Evolutionary conservation across 30 jellyfish, hydroid and myxozoan species (phyloP).

Genomic region (Cassiopea andromeda): DNA sequence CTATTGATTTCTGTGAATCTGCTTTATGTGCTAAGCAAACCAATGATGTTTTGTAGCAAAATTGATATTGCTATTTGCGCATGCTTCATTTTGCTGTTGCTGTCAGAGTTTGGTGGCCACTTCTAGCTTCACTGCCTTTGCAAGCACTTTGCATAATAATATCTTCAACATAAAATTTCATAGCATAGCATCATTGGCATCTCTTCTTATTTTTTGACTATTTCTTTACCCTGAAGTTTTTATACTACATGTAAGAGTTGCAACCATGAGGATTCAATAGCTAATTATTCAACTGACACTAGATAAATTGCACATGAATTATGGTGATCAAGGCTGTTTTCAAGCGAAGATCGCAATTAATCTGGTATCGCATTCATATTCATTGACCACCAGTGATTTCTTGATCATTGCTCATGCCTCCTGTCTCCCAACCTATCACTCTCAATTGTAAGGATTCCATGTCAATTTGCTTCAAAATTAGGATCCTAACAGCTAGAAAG

Average conservation of each 20-base stretch:
- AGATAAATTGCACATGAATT: slow-evolving; percentile 4
- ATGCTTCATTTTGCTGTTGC: no score
- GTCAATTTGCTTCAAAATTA: slow-evolving; percentile 7
- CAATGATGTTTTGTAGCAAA: no score
- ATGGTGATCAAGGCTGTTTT: slow-evolving; percentile 61
- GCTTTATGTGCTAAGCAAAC: no score
- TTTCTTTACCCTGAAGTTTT: neutral
- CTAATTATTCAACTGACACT: slow-evolving; percentile 1
- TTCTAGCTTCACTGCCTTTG: no score
- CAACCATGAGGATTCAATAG: slow-evolving; percentile 18
- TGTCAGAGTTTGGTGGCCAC: no score
- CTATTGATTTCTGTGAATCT: no score
- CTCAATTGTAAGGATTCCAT: neutral
- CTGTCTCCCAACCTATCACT: slow-evolving; percentile 36
- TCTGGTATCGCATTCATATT: slow-evolving; percentile 58
- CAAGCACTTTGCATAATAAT: no score
- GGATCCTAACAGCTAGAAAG: slow-evolving; percentile 5
- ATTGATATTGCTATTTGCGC: no score
- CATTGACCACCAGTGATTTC: slow-evolving; percentile 74
- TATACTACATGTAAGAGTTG: neutral
- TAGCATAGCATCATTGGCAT: no score
- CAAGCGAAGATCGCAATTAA: slow-evolving; percentile 35
- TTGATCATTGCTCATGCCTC: slow-evolving; percentile 36
- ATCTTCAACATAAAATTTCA: no score
- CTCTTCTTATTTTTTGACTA: no score